Conservation (phyloP, 64 coral and sea anemone species). For the Montipora sp. region DNA sequence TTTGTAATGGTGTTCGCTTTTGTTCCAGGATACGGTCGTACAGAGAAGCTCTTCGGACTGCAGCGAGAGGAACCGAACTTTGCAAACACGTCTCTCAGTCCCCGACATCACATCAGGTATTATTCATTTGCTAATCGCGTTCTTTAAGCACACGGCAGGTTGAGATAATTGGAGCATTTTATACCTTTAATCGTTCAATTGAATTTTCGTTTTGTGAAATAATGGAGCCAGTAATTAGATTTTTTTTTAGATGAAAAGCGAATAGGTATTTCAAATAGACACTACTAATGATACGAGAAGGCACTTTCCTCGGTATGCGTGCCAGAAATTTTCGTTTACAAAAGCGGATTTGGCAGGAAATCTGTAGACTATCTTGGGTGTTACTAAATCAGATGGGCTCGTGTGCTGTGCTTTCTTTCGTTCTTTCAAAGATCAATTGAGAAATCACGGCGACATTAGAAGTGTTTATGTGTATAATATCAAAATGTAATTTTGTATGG, state of each 20-base stretch:
- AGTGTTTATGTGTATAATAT: background rate
- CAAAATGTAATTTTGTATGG: background rate
- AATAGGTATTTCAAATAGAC: background rate
- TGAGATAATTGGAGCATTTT: background rate
- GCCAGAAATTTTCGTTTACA: background rate
- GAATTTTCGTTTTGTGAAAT: background rate
- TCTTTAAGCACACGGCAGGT: background rate
- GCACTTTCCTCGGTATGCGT: background rate
- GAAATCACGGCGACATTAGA: background rate
- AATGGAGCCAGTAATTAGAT: too few relatives aligned
- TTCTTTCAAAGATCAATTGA: background rate
- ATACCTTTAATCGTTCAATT: background rate
- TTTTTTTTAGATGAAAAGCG: background rate
- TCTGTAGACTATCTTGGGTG: background rate
- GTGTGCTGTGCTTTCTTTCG: background rate
- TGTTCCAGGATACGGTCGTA: conserved; percentile 2
- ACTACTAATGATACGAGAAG: background rate
- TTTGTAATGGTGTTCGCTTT: conserved; percentile 2
- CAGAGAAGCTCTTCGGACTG: conserved; percentile 73
- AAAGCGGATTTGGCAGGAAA: background rate
- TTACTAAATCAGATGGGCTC: background rate
- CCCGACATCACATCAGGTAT: conserved; percentile 75
- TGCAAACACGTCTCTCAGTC: conserved; percentile 52
- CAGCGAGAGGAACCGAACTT: conserved; percentile 43
- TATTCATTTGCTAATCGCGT: background rate